Evolutionary conservation across 1,140 invertebrate genomes (phyloP).

Genomic region (Belonocnema kinseyi): DNA sequence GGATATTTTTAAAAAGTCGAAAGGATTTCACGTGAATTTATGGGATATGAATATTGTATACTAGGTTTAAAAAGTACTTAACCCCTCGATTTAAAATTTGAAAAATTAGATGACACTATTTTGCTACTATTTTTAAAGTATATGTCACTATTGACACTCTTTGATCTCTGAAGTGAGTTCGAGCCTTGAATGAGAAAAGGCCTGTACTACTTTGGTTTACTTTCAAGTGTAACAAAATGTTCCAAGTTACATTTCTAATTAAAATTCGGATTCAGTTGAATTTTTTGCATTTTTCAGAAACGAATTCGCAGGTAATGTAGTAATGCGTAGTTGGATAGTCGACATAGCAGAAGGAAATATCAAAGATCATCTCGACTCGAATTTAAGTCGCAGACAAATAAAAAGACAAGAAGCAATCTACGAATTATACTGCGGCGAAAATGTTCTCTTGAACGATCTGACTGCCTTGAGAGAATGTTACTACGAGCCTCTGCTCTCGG

Average conservation of each 20-base stretch:
- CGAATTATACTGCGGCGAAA: slow-evolving; percentile 77
- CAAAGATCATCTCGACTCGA: slow-evolving; percentile 39
- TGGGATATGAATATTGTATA: too few relatives aligned
- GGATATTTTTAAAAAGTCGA: too few relatives aligned
- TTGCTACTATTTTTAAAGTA: too few relatives aligned
- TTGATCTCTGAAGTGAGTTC: too few relatives aligned
- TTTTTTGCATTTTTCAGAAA: slow-evolving; percentile 35
- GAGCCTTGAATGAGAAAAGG: not conserved
- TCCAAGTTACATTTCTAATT: too few relatives aligned
- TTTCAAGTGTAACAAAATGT: not conserved
- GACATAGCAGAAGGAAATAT: slow-evolving; percentile 57
- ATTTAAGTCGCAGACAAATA: slow-evolving; percentile 59
- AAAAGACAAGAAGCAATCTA: slow-evolving; percentile 75
- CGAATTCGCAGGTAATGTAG: slow-evolving; percentile 55
- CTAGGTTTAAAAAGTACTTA: too few relatives aligned
- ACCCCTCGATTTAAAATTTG: too few relatives aligned
- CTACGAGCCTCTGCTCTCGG: slow-evolving; percentile 72
- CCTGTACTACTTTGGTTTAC: slow-evolving; percentile 20
- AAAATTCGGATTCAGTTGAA: too few relatives aligned
- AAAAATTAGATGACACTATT: too few relatives aligned
- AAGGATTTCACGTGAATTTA: too few relatives aligned
- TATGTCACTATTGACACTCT: too few relatives aligned
- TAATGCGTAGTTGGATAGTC: slow-evolving; percentile 64
- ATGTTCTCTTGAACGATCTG: slow-evolving; percentile 76
- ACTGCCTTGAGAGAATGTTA: slow-evolving; percentile 74